Evolutionary conservation across 2,797 vertebrate genomes (phyloP).

Genomic region (Nyctibius grandis): DNA sequence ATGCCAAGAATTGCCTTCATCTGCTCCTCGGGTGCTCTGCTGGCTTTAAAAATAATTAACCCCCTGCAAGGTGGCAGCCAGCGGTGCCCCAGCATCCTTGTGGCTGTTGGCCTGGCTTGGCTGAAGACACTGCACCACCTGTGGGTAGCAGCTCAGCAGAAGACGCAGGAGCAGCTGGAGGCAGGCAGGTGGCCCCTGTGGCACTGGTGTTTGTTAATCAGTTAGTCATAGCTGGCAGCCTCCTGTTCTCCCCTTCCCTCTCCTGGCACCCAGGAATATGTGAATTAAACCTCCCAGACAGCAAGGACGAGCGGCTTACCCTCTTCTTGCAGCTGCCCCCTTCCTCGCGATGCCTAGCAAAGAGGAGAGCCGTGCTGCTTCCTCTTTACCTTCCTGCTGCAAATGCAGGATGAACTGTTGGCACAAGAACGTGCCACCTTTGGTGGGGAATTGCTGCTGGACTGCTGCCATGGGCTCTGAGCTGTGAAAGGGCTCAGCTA

Average conservation of each 20-base stretch:
- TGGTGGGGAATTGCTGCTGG: background rate
- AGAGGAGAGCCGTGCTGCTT: background rate
- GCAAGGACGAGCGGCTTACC: background rate
- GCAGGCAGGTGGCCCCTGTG: background rate
- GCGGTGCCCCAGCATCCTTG: background rate
- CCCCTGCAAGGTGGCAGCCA: background rate
- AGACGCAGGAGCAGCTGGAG: background rate
- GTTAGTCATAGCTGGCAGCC: background rate
- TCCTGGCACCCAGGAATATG: background rate
- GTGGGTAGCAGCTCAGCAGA: background rate
- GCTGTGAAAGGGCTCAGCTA: background rate
- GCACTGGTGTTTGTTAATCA: background rate
- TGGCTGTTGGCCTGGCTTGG: background rate
- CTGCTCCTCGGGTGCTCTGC: background rate
- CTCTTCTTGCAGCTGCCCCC: background rate
- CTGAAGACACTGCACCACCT: background rate
- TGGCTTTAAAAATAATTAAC: background rate
- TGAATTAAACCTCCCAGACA: background rate
- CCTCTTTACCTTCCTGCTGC: background rate
- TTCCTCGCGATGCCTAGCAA: background rate
- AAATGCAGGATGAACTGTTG: fast-evolving
- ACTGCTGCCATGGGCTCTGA: background rate
- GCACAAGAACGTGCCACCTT: background rate
- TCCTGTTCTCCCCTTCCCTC: background rate
- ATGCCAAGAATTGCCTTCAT: background rate